phyloP scores from a whole-genome alignment of 2,888 invertebrate species.

The Dione juno region DNA sequence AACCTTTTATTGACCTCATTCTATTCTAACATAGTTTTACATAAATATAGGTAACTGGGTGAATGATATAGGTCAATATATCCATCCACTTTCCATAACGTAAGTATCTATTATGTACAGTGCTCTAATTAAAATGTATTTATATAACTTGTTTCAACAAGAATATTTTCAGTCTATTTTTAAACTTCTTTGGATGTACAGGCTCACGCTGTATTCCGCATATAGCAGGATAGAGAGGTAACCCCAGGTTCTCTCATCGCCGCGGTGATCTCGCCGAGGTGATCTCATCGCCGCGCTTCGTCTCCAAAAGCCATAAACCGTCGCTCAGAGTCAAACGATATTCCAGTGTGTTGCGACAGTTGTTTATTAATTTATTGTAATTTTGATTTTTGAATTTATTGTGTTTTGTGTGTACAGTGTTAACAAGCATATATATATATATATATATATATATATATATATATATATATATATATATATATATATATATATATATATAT shows the following conservation, averaged over 20 bases:
- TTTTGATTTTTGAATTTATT: too few relatives aligned
- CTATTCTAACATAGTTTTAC: conserved; percentile 1
- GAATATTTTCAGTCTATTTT: background rate
- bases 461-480: too few relatives aligned
- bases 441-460: too few relatives aligned
- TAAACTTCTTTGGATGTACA: background rate
- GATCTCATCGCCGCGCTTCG: too few relatives aligned
- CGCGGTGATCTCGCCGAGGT: too few relatives aligned
- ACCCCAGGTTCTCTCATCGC: too few relatives aligned
- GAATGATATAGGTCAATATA: conserved; percentile 23
- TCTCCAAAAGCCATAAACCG: too few relatives aligned
- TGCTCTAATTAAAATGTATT: conserved; percentile 10
- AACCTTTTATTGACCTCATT: background rate
- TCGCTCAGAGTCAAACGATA: too few relatives aligned
- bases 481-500: too few relatives aligned
- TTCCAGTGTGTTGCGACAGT: too few relatives aligned
- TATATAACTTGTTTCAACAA: background rate
- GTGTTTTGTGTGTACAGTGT: background rate
- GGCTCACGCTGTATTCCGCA: background rate
- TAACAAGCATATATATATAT: background rate
- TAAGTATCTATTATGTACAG: conserved; percentile 19
- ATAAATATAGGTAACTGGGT: conserved; percentile 22
- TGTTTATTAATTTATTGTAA: too few relatives aligned
- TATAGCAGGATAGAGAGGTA: too few relatives aligned
- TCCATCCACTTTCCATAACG: conserved; percentile 15